These are phyloP conservation scores for Ascaphus truei DNA, from an alignment of 2,113 vertebrate genomes.

Conservation along the genomic window DNA sequence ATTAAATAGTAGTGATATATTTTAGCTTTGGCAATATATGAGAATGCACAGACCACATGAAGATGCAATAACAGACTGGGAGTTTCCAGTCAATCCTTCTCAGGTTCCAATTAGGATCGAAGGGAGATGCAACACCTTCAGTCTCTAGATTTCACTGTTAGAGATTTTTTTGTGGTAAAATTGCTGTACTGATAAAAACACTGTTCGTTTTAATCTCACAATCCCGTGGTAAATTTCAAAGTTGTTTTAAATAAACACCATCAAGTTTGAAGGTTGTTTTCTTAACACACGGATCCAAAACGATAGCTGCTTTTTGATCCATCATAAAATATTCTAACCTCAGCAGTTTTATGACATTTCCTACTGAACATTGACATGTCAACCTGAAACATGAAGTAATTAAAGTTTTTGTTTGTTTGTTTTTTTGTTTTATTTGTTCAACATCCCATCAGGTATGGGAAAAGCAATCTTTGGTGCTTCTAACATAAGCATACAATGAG, in stretches of 20 bases:
- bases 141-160: no score
- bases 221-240: slow-evolving; percentile 44
- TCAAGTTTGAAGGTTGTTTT: slow-evolving; percentile 61
- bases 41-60: no score
- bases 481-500: no score
- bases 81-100: no score
- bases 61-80: no score
- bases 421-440: no score
- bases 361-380: slow-evolving; percentile 7
- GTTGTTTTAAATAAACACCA: slow-evolving; percentile 60
- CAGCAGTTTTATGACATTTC: slow-evolving; percentile 9
- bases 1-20: no score
- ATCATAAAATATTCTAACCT: slow-evolving; percentile 25
- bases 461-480: no score
- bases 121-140: no score
- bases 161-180: neutral
- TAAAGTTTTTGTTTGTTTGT: neutral
- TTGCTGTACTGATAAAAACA: slow-evolving; percentile 40
- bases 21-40: no score
- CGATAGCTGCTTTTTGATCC: slow-evolving; percentile 36
- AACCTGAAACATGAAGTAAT: neutral
- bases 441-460: no score
- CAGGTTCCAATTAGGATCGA: no score
- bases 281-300: slow-evolving; percentile 54
- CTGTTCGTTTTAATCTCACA: slow-evolving; percentile 54